phyloP scores from a whole-genome alignment of 1,140 invertebrate species.

The Meloidogyne exigua region DNA sequence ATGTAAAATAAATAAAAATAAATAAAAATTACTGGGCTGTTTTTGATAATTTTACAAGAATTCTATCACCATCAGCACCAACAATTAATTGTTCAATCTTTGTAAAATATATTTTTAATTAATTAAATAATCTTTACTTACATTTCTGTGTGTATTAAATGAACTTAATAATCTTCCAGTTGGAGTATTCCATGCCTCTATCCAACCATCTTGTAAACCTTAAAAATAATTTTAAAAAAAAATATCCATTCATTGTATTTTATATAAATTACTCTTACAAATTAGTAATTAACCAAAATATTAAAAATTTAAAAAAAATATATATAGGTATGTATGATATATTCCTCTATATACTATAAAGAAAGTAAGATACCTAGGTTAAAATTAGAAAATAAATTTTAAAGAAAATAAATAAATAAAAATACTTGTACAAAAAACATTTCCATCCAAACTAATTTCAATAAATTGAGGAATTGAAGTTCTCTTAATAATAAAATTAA shows the following conservation, averaged over 20 bases:
- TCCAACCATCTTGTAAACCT: conserved; percentile 49
- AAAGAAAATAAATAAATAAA: neutral
- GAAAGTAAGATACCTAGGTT: no score
- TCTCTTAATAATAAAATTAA: conserved; percentile 51
- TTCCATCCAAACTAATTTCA: conserved; percentile 44
- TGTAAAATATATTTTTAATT: neutral
- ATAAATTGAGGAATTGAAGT: conserved; percentile 27
- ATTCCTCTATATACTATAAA: no score
- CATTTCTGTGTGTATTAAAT: conserved; percentile 49
- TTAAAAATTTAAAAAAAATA: conserved; percentile 1
- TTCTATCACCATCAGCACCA: conserved; percentile 48
- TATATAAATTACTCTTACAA: no score
- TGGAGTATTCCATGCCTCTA: conserved; percentile 40
- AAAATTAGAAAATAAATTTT: neutral
- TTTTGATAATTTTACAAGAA: conserved; percentile 36
- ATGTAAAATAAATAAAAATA: neutral
- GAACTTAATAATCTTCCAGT: conserved; percentile 35
- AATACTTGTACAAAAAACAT: conserved; percentile 45
- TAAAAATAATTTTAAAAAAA: conserved; percentile 24
- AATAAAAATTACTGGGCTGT: conserved; percentile 41
- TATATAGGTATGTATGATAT: no score
- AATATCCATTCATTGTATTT: no score
- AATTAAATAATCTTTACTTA: neutral
- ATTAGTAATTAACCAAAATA: no score
- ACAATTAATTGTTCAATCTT: conserved; percentile 36